Evolutionary conservation across 2,888 invertebrate genomes (phyloP).

Genomic region (Caenorhabditis becei): DNA sequence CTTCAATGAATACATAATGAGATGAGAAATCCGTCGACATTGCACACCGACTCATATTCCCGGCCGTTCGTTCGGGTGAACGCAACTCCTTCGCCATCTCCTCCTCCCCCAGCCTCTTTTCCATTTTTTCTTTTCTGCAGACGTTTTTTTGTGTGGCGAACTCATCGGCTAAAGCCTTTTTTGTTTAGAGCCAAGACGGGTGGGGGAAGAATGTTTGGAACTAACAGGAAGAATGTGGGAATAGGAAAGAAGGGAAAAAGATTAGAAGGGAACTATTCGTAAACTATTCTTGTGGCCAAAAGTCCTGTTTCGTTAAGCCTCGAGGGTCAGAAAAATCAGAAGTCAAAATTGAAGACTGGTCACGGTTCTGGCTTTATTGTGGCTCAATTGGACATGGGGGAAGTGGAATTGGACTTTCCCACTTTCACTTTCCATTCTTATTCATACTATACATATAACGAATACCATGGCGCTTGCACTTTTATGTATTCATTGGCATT

Average conservation of each 20-base stretch:
- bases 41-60: conserved; percentile 3
- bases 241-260: neutral
- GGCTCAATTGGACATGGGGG: neutral
- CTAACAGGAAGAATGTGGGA: conserved; percentile 9
- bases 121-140: conserved; percentile 10
- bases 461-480: conserved; percentile 23
- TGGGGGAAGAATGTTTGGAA: conserved; percentile 38
- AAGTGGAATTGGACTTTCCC: conserved; percentile 29
- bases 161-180: conserved; percentile 37
- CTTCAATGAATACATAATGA: conserved; percentile 12
- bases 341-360: conserved; percentile 1
- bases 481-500: conserved; percentile 51
- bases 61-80: neutral
- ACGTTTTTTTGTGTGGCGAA: conserved; percentile 3
- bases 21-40: conserved; percentile 6
- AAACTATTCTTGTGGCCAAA: conserved; percentile 35
- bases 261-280: conserved; percentile 3
- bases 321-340: neutral
- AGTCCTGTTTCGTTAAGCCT: neutral
- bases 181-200: conserved; percentile 37
- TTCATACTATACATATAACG: conserved; percentile 41
- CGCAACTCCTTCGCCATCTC: neutral
- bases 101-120: neutral
- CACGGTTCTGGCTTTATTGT: conserved; percentile 43
- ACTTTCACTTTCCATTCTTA: conserved; percentile 2